phyloP scores from a whole-genome alignment of 2,797 vertebrate species.

The Falco berigora region DNA sequence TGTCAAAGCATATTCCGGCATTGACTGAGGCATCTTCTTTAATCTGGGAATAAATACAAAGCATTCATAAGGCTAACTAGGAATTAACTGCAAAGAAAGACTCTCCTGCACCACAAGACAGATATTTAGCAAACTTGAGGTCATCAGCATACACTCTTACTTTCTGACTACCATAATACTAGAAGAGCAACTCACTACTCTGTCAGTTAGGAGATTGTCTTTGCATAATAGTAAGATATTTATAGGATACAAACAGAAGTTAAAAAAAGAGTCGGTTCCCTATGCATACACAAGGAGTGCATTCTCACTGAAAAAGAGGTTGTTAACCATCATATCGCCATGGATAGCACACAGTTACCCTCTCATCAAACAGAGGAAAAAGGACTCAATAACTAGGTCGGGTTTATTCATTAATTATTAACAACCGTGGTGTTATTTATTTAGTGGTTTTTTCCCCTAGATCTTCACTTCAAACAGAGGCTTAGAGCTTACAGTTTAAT shows the following conservation, averaged over 20 bases:
- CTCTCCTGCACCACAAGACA: neutral
- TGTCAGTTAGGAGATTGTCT: neutral
- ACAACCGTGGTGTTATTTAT: neutral
- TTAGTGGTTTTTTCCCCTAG: neutral
- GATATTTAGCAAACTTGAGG: neutral
- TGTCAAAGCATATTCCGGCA: slow-evolving; percentile 95
- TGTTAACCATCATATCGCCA: neutral
- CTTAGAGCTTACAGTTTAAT: neutral
- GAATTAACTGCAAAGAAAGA: neutral
- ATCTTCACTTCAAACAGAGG: neutral
- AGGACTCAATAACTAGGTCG: neutral
- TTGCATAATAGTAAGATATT: neutral
- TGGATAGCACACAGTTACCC: neutral
- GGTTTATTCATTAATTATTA: neutral
- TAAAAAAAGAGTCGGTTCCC: neutral
- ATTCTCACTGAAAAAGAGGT: neutral
- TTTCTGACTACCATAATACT: neutral
- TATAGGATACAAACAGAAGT: neutral
- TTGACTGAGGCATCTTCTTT: slow-evolving; percentile 98
- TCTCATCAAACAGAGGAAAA: neutral
- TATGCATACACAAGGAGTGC: neutral
- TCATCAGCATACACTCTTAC: neutral
- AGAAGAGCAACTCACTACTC: neutral
- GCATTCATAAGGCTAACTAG: neutral
- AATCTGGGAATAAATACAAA: slow-evolving; percentile 69